Evolutionary conservation across 2,888 invertebrate species (phyloP), one percentile per base, ranked within the genome.

Genomic region (Pachymerium ferrugineum): DNA sequence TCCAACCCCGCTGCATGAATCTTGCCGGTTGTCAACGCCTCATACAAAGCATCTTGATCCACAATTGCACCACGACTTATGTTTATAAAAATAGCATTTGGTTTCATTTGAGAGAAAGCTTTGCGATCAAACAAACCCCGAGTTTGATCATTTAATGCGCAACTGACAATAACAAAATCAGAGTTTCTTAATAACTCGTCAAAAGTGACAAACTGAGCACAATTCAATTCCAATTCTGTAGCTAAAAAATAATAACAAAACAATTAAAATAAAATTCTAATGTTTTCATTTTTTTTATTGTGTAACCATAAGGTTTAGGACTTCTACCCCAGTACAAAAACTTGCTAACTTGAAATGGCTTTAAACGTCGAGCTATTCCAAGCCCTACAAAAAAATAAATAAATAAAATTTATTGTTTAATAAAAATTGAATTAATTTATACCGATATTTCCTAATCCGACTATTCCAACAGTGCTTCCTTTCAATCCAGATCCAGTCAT

Each of bases 1-100:
- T 97, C 97, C 29, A 97, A 83, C 0, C 95, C 96, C 0, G 96
- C 97, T 0, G 89, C 93, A 79, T 86, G 84, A 73, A 97, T 94
- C 5, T 84, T 85, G 12, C 88, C 88, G 68, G 85, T 86, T 78
- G 87, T 84, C 70, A 97, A 84, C 0, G 94, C 94, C 74, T 87
- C 85, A 75, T 90, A 87, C 73, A 97, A 84, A 25, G 91, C 93
- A 38, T 88, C 84, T 81, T 95, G 94, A 81, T 95, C 89, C 0
- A 86, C 83, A 8, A 86, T 77, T 0, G 79, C 81, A 35, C 89
- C 85, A 76, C 78, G 29, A 30, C 69, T 69, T 3, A 30, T 28
- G 69, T 69, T 69, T 29, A 69, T 69, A 8, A 69, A 69, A 25
- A 69, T 69, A 30, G 69, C 69, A 29, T 22, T 30, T 30, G 16